These are phyloP conservation scores for Verasper variegatus DNA, from an alignment of 2,113 vertebrate genomes.

Conservation along the genomic window DNA sequence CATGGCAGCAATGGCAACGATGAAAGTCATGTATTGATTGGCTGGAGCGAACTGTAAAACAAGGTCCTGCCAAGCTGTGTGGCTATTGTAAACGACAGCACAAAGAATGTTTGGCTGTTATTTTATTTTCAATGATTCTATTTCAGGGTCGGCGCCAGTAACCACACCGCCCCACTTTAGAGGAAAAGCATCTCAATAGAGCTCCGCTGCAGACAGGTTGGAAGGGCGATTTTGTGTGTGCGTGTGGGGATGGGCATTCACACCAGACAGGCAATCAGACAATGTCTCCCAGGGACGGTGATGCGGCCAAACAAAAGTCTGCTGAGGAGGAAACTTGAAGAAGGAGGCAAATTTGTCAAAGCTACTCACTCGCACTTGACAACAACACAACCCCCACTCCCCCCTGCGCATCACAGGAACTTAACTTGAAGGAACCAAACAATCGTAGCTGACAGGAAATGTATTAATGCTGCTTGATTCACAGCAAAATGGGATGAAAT, in stretches of 20 bases:
- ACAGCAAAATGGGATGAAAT: not conserved
- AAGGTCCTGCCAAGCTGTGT: constrained; percentile 69
- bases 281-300: constrained; percentile 64
- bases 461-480: not conserved
- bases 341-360: constrained; percentile 64
- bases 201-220: constrained; percentile 45
- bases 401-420: constrained; percentile 23
- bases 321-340: constrained; percentile 41
- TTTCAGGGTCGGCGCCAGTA: constrained; percentile 66
- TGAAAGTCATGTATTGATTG: constrained; percentile 77
- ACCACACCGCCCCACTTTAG: constrained; percentile 45
- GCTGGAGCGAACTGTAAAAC: constrained; percentile 73
- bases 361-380: constrained; percentile 2
- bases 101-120: constrained; percentile 56
- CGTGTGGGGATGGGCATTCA: constrained; percentile 24
- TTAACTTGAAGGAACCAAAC: constrained; percentile 3
- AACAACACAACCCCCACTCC: constrained; percentile 18
- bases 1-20: constrained; percentile 30
- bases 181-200: constrained; percentile 62
- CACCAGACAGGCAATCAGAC: constrained; percentile 44
- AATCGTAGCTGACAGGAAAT: constrained; percentile 1
- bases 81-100: constrained; percentile 74
- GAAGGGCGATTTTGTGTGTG: constrained; percentile 23
- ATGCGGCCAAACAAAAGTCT: constrained; percentile 64
- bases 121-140: constrained; percentile 68